These are phyloP conservation scores for Drosophila arawakana DNA, from an alignment of 1,140 invertebrate genomes.

Conservation along the genomic window DNA sequence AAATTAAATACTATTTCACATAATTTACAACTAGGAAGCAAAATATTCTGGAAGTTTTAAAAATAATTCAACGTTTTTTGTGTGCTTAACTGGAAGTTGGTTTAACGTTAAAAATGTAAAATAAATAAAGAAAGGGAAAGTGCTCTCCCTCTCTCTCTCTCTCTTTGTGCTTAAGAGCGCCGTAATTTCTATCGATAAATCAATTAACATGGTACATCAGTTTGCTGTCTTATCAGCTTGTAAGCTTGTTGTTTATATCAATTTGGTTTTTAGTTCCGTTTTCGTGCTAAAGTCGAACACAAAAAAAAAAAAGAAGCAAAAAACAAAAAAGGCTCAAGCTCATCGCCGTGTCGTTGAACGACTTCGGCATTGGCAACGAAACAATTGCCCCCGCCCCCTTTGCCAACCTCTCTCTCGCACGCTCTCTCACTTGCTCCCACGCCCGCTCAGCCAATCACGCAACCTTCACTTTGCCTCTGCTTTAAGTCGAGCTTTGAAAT, in stretches of 20 bases:
- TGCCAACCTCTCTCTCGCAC: neutral
- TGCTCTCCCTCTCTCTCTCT: neutral
- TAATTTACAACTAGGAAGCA: constrained; percentile 2
- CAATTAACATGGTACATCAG: neutral
- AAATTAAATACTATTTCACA: neutral
- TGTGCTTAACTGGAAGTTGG: constrained; percentile 2
- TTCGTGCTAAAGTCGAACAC: too few species aligned
- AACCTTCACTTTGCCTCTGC: too few species aligned
- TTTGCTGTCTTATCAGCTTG: neutral
- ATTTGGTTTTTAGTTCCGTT: neutral
- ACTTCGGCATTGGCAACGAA: constrained; percentile 56
- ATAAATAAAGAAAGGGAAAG: too few species aligned
- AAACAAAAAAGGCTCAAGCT: constrained; percentile 40
- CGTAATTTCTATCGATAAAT: neutral
- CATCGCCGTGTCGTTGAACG: constrained; percentile 67
- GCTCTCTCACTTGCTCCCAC: neutral
- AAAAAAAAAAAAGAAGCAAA: too few species aligned
- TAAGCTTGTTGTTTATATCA: neutral
- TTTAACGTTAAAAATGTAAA: too few species aligned
- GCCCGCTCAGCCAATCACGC: too few species aligned
- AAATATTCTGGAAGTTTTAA: constrained; percentile 1
- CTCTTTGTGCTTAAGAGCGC: neutral
- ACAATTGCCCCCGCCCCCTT: constrained; percentile 1
- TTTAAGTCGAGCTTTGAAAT: constrained; percentile 30
- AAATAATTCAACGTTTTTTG: neutral